phyloP scores from a whole-genome alignment of 2,113 vertebrate species.

The Amazona guildingii region DNA sequence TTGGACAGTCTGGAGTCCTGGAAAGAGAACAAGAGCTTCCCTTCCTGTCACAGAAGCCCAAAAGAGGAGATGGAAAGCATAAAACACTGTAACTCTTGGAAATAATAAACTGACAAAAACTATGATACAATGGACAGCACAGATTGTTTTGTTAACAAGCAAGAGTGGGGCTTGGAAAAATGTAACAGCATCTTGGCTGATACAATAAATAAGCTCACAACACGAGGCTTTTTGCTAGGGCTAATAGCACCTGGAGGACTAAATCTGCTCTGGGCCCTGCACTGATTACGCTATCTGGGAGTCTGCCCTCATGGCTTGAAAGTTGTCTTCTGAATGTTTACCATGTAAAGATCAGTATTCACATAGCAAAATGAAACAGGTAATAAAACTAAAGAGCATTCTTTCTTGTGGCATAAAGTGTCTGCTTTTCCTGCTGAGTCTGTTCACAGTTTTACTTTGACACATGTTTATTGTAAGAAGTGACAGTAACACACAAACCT shows the following conservation, averaged over 20 bases:
- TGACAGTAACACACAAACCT: neutral
- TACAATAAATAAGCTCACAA: neutral
- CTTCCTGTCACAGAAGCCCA: neutral
- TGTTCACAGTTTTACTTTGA: neutral
- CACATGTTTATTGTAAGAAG: neutral
- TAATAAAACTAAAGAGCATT: neutral
- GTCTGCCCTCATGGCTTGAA: neutral
- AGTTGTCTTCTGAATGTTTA: neutral
- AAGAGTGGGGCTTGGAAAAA: neutral
- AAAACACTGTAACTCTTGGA: neutral
- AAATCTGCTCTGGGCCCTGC: neutral
- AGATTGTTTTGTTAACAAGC: neutral
- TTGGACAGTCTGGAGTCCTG: neutral
- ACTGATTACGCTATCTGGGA: neutral
- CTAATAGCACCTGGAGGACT: neutral
- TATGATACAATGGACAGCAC: neutral
- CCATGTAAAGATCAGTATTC: neutral
- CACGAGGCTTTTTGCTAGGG: neutral
- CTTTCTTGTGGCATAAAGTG: neutral
- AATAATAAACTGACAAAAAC: neutral
- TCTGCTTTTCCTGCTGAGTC: neutral
- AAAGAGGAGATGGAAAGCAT: neutral
- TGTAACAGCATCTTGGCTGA: neutral
- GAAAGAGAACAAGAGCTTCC: neutral
- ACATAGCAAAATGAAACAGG: neutral